These are phyloP conservation scores for Pomatostomus ruficeps DNA, from an alignment of 2,113 vertebrate genomes.

Conservation along the genomic window DNA sequence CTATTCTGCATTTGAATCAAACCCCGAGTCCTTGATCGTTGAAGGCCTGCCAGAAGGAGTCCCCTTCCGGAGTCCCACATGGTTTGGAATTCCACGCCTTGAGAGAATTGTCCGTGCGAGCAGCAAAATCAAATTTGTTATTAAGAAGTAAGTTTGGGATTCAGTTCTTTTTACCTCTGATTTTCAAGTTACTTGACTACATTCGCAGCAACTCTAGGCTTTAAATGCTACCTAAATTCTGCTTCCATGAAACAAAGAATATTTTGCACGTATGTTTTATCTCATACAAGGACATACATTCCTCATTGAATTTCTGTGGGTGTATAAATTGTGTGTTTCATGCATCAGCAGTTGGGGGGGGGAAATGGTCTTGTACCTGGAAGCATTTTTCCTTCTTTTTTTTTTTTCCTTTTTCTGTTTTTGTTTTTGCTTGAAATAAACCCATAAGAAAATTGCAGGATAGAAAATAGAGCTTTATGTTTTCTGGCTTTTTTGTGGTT, in stretches of 20 bases:
- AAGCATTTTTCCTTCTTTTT: neutral
- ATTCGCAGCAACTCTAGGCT: neutral
- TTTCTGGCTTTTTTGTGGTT: neutral
- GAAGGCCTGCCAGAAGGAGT: constrained; percentile 80
- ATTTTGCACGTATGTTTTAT: neutral
- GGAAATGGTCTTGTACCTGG: neutral
- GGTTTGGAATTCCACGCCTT: constrained; percentile 82
- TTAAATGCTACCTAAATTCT: neutral
- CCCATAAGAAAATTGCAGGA: neutral
- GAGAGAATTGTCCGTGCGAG: constrained; percentile 77
- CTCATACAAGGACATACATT: neutral
- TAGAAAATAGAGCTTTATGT: neutral
- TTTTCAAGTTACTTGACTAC: neutral
- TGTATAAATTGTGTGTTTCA: neutral
- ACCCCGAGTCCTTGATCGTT: constrained; percentile 67
- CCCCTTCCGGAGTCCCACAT: constrained; percentile 78
- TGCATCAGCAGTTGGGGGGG: too few relatives aligned
- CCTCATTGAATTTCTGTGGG: neutral
- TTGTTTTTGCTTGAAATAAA: neutral
- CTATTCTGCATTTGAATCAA: constrained; percentile 74
- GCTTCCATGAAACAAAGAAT: neutral
- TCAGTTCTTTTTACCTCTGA: neutral
- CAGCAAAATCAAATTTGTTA: constrained; percentile 74
- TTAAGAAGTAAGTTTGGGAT: constrained; percentile 74
- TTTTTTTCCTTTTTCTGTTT: fast-evolving